Base-by-base conservation (phyloP, 2,113 vertebrate genomes). In the Oxyura jamaicensis region DNA sequence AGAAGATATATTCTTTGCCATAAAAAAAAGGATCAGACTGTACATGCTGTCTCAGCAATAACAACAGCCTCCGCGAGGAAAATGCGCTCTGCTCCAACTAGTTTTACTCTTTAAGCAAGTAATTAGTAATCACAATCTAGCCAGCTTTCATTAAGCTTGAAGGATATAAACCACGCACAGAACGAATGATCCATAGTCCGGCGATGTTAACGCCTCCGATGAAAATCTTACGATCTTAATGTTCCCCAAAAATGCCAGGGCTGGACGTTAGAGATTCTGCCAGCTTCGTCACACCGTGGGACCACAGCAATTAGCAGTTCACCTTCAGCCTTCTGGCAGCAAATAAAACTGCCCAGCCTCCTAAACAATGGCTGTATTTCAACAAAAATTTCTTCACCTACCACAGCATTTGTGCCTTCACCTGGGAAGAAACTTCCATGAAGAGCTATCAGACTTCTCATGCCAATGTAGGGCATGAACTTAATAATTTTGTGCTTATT, bases 271-370 rank as follows among this genome's bases (percentile, higher is more conserved):
- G 75, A 79, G 85, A 79, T 87, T 80, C 75, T 53, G 55, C 78
- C 82, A 96, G 88, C 73, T 56, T 68, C 56, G 79, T 66, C 85
- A 90, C 84, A 77, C 31, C 67, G 71, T 71, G 84, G 77, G 89
- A 89, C 35, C 13, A 35, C 19, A 89, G 41, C 67, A 86, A 91
- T 89, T 62, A 91, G 76, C 69, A 86, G 88, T 67, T 90, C 77
- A 77, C 86, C 91, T 89, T 50, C 79, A 33, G 42, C 48, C n/a
- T 83, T 53, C 85, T 76, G 74, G 74, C 63, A 92, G 33, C 20
- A 36, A 81, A 60, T 53, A 91, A 86, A 92, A 63, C 33, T 44
- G 48, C 15, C 87, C 89, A 10, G 71, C 31, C 91, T 78, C 68
- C 53, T 63, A 55, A 78, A 80, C 67, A 94, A 80, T 8, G 31